These are phyloP conservation scores for Collichthys lucidus DNA, from an alignment of 2,113 vertebrate genomes.

Conservation along the genomic window DNA sequence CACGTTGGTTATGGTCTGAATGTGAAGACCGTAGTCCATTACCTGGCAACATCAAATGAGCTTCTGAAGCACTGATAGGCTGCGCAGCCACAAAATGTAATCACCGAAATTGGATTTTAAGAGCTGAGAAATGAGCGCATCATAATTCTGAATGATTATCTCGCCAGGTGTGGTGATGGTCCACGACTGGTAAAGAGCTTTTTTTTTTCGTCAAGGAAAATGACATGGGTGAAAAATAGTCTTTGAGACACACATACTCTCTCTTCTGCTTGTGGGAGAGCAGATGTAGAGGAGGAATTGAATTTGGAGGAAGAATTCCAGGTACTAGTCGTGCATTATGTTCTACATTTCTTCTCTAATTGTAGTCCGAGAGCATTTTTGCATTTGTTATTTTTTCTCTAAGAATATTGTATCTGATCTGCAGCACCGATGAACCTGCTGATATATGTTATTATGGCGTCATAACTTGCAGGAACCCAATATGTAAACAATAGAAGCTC, in stretches of 20 bases:
- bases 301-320: constrained; percentile 40
- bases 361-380: neutral
- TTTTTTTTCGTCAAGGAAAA: constrained; percentile 43
- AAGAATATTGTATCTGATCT: neutral
- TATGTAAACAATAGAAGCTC: neutral
- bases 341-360: constrained; percentile 17
- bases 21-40: constrained; percentile 72
- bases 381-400: neutral
- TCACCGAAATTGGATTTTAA: constrained; percentile 76
- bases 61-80: constrained; percentile 48
- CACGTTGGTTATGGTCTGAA: constrained; percentile 31
- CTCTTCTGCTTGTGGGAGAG: constrained; percentile 33
- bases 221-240: constrained; percentile 52
- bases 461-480: neutral
- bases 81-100: constrained; percentile 60
- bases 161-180: constrained; percentile 57
- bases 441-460: neutral
- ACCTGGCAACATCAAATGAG: constrained; percentile 65
- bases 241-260: constrained; percentile 28
- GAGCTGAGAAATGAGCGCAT: constrained; percentile 69
- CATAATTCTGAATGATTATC: constrained; percentile 78
- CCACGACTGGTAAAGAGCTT: constrained; percentile 29
- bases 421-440: neutral
- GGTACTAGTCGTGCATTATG: constrained; percentile 16
- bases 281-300: constrained; percentile 42